Conservation (phyloP, 2,888 invertebrate species). For the Cryptus armator region DNA sequence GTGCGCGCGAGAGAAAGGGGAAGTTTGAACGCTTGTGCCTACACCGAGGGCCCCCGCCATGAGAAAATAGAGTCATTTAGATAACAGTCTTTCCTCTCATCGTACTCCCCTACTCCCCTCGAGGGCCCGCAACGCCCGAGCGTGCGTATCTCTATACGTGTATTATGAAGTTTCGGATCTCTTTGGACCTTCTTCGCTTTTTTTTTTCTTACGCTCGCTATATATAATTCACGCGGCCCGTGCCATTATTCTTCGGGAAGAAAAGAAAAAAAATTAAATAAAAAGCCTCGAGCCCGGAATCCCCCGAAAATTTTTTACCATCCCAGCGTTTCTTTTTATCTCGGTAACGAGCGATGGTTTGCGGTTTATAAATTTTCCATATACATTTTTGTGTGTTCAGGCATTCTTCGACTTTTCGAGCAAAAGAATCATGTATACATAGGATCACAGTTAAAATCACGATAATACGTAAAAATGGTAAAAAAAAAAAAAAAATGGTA, state of each 20-base stretch:
- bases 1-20: conserved; percentile 37
- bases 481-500: too few relatives aligned
- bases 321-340: neutral
- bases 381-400: too few relatives aligned
- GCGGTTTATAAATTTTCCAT: neutral
- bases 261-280: neutral
- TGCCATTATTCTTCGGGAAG: neutral
- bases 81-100: conserved; percentile 71
- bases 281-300: neutral
- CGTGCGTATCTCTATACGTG: neutral
- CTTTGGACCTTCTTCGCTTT: neutral
- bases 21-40: neutral
- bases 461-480: too few relatives aligned
- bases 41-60: conserved; percentile 30
- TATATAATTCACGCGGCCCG: neutral
- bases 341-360: neutral
- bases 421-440: too few relatives aligned
- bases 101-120: conserved; percentile 14
- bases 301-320: neutral
- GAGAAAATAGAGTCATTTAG: conserved; percentile 79
- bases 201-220: neutral
- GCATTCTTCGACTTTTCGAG: too few relatives aligned
- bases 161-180: neutral
- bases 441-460: too few relatives aligned
- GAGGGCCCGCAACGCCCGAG: neutral